phyloP scores from a whole-genome alignment of 2,888 invertebrate genomes.

The Leuctra nigra region DNA sequence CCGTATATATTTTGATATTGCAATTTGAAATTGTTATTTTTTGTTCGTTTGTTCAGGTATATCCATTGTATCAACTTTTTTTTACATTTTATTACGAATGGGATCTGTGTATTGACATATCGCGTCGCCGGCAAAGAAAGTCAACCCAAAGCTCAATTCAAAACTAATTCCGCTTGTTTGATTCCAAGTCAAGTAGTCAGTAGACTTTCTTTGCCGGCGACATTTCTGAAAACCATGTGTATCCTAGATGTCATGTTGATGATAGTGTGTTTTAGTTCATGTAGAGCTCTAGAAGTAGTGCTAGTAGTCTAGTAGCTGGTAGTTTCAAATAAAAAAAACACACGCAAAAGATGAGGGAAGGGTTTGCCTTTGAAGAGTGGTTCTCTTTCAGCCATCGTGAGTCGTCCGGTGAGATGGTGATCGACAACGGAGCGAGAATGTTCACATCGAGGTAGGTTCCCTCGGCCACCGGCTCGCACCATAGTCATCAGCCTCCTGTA shows the following conservation, averaged over 20 bases:
- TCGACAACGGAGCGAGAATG: constrained; percentile 45
- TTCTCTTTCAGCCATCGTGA: constrained; percentile 47
- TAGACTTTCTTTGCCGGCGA: background rate
- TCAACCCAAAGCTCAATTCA: too few species aligned
- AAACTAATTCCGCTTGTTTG: too few species aligned
- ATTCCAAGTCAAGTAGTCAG: too few species aligned
- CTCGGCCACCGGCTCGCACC: too few species aligned
- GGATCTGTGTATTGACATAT: constrained; percentile 4
- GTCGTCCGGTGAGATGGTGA: constrained; percentile 44
- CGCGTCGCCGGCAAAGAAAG: constrained; percentile 5
- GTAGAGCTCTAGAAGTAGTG: background rate
- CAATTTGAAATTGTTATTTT: too few species aligned
- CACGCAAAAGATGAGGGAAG: constrained; percentile 14
- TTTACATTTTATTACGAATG: background rate
- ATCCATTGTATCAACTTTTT: background rate
- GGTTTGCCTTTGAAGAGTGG: constrained; percentile 30
- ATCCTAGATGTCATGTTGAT: background rate
- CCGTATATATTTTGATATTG: too few species aligned
- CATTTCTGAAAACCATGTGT: background rate
- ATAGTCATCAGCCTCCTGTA: constrained; percentile 8
- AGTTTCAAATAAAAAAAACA: constrained; percentile 15
- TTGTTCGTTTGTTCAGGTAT: too few species aligned
- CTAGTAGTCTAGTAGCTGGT: constrained; percentile 12
- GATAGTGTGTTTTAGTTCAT: too few species aligned
- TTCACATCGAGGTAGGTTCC: constrained; percentile 49